Percentiles rank a stretch among this genome's conserved stretches.
phyloP scores from a whole-genome alignment of 2,888 invertebrate genomes.

The Helicoverpa assulta region DNA sequence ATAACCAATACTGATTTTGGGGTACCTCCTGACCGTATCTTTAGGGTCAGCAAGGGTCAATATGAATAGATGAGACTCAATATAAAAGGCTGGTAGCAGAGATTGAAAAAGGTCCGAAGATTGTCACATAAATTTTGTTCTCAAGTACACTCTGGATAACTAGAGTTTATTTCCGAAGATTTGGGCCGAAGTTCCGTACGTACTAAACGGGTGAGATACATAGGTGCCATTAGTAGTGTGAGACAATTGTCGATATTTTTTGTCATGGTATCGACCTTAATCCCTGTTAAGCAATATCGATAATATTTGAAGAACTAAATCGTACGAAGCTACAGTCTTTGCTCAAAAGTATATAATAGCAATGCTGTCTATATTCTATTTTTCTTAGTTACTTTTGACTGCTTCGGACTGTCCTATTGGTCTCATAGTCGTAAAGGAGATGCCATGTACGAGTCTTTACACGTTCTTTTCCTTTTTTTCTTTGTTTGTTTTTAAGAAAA shows the following conservation, averaged over 20 bases:
- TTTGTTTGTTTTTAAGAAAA: no score
- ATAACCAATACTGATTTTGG: conserved; percentile 54
- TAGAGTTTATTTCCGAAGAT: conserved; percentile 85
- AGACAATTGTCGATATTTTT: conserved; percentile 19
- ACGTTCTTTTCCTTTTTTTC: no score
- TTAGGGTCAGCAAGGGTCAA: conserved; percentile 68
- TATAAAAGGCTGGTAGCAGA: conserved; percentile 73
- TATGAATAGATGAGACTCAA: conserved; percentile 80
- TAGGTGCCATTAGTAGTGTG: conserved; percentile 47
- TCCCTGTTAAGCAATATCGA: neutral
- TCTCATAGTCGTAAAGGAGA: no score
- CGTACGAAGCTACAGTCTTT: neutral
- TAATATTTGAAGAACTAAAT: neutral
- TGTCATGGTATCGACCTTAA: conserved; percentile 6
- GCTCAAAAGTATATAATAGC: neutral
- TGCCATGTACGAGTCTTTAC: no score
- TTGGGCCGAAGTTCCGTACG: conserved; percentile 77
- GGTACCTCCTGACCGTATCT: conserved; percentile 46
- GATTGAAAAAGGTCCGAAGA: conserved; percentile 81
- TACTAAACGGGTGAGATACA: conserved; percentile 63
- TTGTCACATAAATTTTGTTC: conserved; percentile 84
- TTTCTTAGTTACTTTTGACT: neutral
- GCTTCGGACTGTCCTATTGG: no score
- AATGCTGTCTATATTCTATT: neutral
- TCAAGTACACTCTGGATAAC: conserved; percentile 82